These are phyloP conservation scores for Enteromius afrohamiltoni DNA, from an alignment of 2,797 vertebrate genomes.

Conservation along the genomic window DNA sequence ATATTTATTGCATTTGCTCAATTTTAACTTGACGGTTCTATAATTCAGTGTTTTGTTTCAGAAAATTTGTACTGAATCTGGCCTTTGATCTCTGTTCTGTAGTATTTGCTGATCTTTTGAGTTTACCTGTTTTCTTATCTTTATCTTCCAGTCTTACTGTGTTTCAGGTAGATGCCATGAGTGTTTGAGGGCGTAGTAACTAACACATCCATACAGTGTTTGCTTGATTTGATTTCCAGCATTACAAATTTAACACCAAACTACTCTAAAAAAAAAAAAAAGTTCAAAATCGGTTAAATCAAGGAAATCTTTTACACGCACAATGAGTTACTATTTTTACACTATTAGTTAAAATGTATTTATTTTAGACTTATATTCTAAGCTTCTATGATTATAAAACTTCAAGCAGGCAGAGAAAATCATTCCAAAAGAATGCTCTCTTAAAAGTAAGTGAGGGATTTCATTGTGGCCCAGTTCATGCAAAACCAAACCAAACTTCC, in stretches of 20 bases:
- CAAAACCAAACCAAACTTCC: background rate
- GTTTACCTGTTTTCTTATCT: constrained; percentile 2
- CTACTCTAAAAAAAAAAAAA: background rate
- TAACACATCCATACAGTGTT: background rate
- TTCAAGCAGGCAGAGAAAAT: background rate
- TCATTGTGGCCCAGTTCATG: background rate
- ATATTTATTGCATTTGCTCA: background rate
- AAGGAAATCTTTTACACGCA: background rate
- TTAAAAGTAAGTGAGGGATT: background rate
- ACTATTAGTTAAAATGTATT: background rate
- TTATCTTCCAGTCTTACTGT: constrained; percentile 16
- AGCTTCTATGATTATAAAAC: background rate
- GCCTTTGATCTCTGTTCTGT: constrained; percentile 25
- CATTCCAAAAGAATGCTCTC: background rate
- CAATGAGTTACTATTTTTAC: background rate
- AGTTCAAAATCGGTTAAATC: background rate
- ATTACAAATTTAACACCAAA: background rate
- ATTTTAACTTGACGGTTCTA: background rate
- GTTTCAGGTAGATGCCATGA: constrained; percentile 32
- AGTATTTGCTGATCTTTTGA: constrained; percentile 5
- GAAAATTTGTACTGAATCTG: constrained; percentile 11
- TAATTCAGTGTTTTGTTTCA: background rate
- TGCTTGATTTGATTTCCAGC: background rate
- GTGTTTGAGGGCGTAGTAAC: background rate
- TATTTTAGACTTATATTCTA: background rate